A percentile compares a stretch with the other conserved stretches of the same genome.
Conservation (phyloP, 2,797 vertebrate genomes). For the Busarellus nigricollis region DNA sequence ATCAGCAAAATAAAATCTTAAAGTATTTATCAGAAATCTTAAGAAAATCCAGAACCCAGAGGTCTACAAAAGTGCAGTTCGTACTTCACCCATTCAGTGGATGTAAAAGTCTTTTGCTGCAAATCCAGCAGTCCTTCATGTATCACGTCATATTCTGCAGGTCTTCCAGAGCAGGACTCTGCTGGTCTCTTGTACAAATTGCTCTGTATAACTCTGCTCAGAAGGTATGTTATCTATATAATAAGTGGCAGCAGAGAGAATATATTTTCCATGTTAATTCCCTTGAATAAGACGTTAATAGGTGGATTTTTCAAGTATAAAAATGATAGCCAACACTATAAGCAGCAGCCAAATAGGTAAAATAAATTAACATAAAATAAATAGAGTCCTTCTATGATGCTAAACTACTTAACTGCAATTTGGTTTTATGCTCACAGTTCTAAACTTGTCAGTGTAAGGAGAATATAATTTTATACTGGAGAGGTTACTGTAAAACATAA, state of each 20-base stretch:
- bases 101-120: conserved; percentile 71
- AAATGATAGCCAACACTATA: not conserved
- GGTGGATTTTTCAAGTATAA: not conserved
- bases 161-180: not conserved
- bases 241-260: not conserved
- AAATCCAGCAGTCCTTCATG: conserved; percentile 77
- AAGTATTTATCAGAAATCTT: not conserved
- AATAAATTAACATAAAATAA: not conserved
- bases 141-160: conserved; percentile 31
- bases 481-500: not conserved
- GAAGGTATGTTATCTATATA: conserved; percentile 78
- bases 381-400: not conserved
- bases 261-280: not conserved
- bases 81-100: conserved; percentile 81
- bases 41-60: not conserved
- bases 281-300: not conserved
- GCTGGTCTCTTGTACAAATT: conserved; percentile 69
- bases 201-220: conserved; percentile 79
- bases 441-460: not conserved
- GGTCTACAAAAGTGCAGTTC: not conserved
- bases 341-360: not conserved
- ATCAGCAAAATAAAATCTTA: not conserved
- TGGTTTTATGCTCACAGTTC: not conserved
- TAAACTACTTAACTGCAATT: not conserved
- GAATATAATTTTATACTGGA: not conserved